Evolutionary conservation across 2,797 vertebrate genomes (phyloP).

Genomic region (Nasua narica): DNA sequence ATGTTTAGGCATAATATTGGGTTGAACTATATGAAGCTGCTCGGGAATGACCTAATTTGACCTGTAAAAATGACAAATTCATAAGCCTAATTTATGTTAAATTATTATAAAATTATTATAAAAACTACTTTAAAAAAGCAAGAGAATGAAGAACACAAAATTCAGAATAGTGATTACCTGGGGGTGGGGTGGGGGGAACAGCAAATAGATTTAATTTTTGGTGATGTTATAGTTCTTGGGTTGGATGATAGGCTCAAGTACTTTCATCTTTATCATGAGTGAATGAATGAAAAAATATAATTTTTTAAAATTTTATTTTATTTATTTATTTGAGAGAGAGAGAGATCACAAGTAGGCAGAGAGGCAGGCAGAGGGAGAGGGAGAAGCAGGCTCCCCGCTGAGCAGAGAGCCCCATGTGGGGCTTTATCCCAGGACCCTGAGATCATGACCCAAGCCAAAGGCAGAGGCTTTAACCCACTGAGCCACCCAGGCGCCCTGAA

Average conservation of each 20-base stretch:
- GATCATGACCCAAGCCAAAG: too few species aligned
- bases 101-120: too few species aligned
- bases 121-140: background rate
- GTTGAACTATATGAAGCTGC: background rate
- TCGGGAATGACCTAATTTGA: background rate
- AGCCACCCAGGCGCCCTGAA: too few species aligned
- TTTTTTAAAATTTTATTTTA: too few species aligned
- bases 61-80: background rate
- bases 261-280: constrained; percentile 3
- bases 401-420: too few species aligned
- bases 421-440: too few species aligned
- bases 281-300: constrained; percentile 16
- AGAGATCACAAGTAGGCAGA: too few species aligned
- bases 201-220: constrained; percentile 3
- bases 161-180: background rate
- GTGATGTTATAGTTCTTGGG: background rate
- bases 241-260: background rate
- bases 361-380: too few species aligned
- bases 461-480: too few species aligned
- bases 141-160: background rate
- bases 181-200: background rate
- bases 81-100: background rate
- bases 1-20: background rate
- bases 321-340: too few species aligned
- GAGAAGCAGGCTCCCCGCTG: too few species aligned